Conservation (phyloP, 2,797 vertebrate genomes). For the Dendrocincla tyrannina region DNA sequence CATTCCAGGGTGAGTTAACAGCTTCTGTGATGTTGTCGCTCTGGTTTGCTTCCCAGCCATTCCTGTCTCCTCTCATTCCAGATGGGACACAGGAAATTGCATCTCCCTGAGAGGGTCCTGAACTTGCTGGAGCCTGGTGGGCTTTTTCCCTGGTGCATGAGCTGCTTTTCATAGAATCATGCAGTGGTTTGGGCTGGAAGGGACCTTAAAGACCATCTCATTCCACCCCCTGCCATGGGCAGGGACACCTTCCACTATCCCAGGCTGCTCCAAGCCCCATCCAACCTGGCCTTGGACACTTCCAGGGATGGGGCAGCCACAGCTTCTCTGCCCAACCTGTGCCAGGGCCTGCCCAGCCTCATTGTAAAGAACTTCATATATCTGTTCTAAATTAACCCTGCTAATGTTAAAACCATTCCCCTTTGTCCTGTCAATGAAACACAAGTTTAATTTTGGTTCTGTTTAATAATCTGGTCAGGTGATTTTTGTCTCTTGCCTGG, state of each 20-base stretch:
- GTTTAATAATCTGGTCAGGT: neutral
- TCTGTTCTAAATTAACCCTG: neutral
- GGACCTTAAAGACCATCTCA: neutral
- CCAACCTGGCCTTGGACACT: neutral
- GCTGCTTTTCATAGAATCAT: neutral
- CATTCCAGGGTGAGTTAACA: conserved; percentile 55
- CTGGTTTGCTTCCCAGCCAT: neutral
- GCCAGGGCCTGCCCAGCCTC: rapidly evolving
- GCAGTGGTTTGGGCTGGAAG: neutral
- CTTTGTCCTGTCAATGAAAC: neutral
- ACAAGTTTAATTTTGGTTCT: neutral
- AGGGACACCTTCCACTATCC: neutral
- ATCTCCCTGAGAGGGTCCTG: neutral
- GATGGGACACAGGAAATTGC: neutral
- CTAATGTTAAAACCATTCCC: neutral
- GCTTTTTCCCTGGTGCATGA: neutral
- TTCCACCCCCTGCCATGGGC: neutral
- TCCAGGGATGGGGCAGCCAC: neutral
- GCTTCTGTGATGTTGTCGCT: neutral
- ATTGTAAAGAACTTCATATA: neutral
- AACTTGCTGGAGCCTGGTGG: neutral
- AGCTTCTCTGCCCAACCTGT: neutral
- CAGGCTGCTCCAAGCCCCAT: rapidly evolving
- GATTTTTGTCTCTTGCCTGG: neutral
- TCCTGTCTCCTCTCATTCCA: neutral